Conservation (phyloP, 2,113 vertebrate species). For the Calypte anna region DNA sequence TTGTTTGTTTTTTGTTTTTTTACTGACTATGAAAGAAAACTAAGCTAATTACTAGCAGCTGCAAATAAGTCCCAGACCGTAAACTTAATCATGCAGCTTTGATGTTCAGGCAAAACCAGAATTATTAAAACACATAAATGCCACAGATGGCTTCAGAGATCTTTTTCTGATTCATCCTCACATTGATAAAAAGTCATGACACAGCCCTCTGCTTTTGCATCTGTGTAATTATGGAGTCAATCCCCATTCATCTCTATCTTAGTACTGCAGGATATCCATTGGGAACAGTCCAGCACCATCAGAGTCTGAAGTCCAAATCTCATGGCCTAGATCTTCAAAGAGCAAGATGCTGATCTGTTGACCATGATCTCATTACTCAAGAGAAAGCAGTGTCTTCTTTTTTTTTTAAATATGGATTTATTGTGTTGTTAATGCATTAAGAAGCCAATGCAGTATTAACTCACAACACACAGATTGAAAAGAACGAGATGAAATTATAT, state of each 20-base stretch:
- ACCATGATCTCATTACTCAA: neutral
- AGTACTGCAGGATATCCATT: neutral
- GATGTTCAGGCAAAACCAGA: neutral
- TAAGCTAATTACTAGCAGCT: neutral
- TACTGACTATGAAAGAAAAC: neutral
- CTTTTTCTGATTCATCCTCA: neutral
- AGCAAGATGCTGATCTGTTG: neutral
- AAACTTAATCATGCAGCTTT: neutral
- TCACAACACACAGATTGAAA: neutral
- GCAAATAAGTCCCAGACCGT: neutral
- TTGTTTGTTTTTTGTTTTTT: neutral
- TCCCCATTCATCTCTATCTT: neutral
- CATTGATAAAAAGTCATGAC: neutral
- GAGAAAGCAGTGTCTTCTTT: neutral
- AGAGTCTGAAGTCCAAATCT: neutral
- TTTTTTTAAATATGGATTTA: neutral
- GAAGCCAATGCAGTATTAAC: neutral
- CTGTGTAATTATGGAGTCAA: neutral
- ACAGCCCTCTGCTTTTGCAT: neutral
- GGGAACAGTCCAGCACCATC: neutral
- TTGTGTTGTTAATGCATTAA: conserved; percentile 22
- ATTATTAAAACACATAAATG: neutral
- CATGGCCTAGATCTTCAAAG: neutral
- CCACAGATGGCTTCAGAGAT: neutral
- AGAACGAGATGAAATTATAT: neutral